Conservation (phyloP, 2,888 invertebrate genomes). For the Drosophila monieri region DNA sequence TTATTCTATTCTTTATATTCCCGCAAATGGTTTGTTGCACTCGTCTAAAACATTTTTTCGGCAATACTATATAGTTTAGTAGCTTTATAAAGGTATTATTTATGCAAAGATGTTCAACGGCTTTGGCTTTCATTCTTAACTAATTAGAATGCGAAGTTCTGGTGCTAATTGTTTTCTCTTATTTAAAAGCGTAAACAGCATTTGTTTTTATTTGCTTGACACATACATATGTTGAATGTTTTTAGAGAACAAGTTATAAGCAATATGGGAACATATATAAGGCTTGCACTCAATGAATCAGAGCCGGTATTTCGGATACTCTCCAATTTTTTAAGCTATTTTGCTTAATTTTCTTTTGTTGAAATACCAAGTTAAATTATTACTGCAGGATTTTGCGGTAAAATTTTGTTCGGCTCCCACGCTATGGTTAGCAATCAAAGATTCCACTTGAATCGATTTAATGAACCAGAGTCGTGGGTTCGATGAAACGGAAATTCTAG, state of each 20-base stretch:
- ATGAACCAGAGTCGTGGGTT: conserved; percentile 63
- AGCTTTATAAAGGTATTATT: conserved; percentile 13
- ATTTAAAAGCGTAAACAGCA: conserved; percentile 30
- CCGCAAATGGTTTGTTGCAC: conserved; percentile 7
- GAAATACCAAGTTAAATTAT: conserved; percentile 55
- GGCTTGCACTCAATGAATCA: conserved; percentile 43
- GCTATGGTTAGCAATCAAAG: conserved; percentile 57
- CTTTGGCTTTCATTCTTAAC: conserved; percentile 16
- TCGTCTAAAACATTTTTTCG: neutral
- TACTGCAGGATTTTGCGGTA: conserved; percentile 45
- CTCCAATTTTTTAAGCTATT: conserved; percentile 35
- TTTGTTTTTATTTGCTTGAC: conserved; percentile 28
- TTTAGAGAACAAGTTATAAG: conserved; percentile 54
- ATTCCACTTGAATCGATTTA: conserved; percentile 63
- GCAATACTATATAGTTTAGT: neutral
- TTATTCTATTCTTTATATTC: neutral
- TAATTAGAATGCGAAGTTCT: conserved; percentile 27
- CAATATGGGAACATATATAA: conserved; percentile 31
- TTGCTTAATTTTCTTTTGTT: conserved; percentile 44
- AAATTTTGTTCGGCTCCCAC: conserved; percentile 57
- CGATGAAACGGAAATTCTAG: conserved; percentile 59
- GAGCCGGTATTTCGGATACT: conserved; percentile 11
- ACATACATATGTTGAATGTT: conserved; percentile 26
- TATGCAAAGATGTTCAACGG: conserved; percentile 8
- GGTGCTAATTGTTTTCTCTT: conserved; percentile 50